Evolutionary conservation across 2,888 invertebrate species (phyloP), one percentile per base, ranked within the genome.

Genomic region (Microplitis manilae): DNA sequence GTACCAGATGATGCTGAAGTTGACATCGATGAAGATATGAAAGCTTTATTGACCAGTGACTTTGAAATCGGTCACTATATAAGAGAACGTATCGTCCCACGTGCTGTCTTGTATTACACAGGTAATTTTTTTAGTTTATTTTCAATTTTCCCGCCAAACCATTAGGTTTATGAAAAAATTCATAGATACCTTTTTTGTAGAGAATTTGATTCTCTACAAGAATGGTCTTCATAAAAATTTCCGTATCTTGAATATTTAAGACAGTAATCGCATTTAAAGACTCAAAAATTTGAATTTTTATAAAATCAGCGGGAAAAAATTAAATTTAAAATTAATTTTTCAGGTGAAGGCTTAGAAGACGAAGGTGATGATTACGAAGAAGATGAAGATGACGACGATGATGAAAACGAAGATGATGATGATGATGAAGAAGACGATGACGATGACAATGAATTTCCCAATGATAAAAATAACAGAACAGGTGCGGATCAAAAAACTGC

Each of bases 41-140:
- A 95, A 90, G 94, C 94, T 83, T 92, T 98, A 83, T 91, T 99
- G 82, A 96, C 97, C 8, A 95, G 96, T 75, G 99, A 99, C 91
- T 99, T 98, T 91, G 99, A 99, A 92, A 96, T 99, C 90, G 99
- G 99, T 2, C 99, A 99, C 91, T 97, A 98, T 91, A 95, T 99
- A 89, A 94, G 98, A 84, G 98, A 99, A 90, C 94, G 98, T 82
- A 95, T 99, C 82, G 95, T 99, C 81, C 98, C 99, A n/a, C 94
- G 97, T 88, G 99, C 99, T 77, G 96, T 98, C 74, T 93, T 99
- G 70, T 98, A 97, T 89, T 99, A 95, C 91, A 99, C 99, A 79
- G 99, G 99, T 87, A 96, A 96, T 90, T 61, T 9, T 50, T 17
- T 30, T 0, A 4, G 5, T 61, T 73, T 38, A 39, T 62, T 61